These are phyloP conservation scores for Drosophila nasuta DNA, from an alignment of 1,140 invertebrate species.

Conservation along the genomic window DNA sequence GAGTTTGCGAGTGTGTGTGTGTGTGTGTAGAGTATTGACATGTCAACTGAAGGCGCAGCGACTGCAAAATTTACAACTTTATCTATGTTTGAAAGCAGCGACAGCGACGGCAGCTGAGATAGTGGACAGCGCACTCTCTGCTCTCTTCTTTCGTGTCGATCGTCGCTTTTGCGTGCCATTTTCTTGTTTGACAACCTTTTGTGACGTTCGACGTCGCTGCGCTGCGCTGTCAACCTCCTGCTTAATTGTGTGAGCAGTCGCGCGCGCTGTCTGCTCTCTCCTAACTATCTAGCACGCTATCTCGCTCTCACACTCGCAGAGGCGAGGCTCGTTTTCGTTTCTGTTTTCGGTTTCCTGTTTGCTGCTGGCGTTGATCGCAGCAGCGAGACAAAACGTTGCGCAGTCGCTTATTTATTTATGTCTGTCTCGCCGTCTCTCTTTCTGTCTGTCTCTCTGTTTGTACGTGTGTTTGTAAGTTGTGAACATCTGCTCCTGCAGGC, in stretches of 20 bases:
- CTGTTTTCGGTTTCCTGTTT: conserved; percentile 71
- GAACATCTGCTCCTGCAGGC: conserved; percentile 82
- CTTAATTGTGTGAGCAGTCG: conserved; percentile 53
- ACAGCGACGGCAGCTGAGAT: conserved; percentile 39
- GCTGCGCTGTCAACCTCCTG: conserved; percentile 46
- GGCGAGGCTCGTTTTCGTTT: conserved; percentile 7
- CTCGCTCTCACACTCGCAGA: background rate
- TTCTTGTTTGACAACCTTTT: conserved; percentile 80
- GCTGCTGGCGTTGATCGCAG: conserved; percentile 66
- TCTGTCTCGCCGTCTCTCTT: conserved; percentile 50
- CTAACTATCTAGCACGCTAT: conserved; percentile 22
- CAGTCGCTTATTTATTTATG: conserved; percentile 80
- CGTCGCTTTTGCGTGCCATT: conserved; percentile 64
- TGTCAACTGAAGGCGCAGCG: conserved; percentile 65
- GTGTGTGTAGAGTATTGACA: conserved; percentile 69
- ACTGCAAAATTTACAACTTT: conserved; percentile 80
- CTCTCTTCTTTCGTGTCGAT: conserved; percentile 3
- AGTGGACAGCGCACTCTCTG: conserved; percentile 21
- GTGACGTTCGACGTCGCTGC: conserved; percentile 27
- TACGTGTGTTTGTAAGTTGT: conserved; percentile 74
- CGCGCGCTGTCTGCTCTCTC: conserved; percentile 24
- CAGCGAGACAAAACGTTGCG: conserved; percentile 64
- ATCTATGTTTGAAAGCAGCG: conserved; percentile 66
- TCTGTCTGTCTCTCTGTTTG: conserved; percentile 36
- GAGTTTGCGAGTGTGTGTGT: conserved; percentile 15